Conservation (phyloP, 1,140 invertebrate genomes). For the Sitophilus oryzae region DNA sequence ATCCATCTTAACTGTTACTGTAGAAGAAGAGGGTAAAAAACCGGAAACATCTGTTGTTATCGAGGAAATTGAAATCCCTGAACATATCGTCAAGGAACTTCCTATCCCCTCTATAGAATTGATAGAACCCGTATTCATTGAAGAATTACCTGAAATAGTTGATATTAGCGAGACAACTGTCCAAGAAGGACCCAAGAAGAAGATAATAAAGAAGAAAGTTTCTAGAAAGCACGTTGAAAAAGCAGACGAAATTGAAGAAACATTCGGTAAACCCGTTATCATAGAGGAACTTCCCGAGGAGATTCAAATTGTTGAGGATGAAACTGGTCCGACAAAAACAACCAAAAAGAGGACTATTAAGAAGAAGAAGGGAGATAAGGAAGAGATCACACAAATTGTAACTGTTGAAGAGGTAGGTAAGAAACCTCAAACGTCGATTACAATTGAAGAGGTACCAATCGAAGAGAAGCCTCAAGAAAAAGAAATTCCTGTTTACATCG, state of each 20-base stretch:
- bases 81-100: constrained; percentile 33
- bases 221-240: constrained; percentile 32
- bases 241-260: constrained; percentile 30
- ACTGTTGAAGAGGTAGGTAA: constrained; percentile 44
- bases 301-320: constrained; percentile 30
- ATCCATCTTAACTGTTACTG: constrained; percentile 44
- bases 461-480: constrained; percentile 39
- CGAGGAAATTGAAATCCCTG: constrained; percentile 42
- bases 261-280: constrained; percentile 30
- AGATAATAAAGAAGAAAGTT: constrained; percentile 35
- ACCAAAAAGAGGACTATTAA: constrained; percentile 43
- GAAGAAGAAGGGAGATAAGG: constrained; percentile 37
- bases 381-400: constrained; percentile 42
- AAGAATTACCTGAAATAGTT: constrained; percentile 31
- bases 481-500: constrained; percentile 23
- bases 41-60: constrained; percentile 41
- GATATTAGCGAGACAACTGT: constrained; percentile 39
- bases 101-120: constrained; percentile 39
- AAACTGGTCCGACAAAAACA: constrained; percentile 38
- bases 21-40: constrained; percentile 45
- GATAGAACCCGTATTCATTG: constrained; percentile 30
- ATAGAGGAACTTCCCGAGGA: constrained; percentile 35
- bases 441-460: constrained; percentile 24
- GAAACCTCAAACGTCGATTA: constrained; percentile 36
- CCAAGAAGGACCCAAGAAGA: constrained; percentile 33